Conservation (phyloP, 2,888 invertebrate genomes). For the Apotomis capreana region DNA sequence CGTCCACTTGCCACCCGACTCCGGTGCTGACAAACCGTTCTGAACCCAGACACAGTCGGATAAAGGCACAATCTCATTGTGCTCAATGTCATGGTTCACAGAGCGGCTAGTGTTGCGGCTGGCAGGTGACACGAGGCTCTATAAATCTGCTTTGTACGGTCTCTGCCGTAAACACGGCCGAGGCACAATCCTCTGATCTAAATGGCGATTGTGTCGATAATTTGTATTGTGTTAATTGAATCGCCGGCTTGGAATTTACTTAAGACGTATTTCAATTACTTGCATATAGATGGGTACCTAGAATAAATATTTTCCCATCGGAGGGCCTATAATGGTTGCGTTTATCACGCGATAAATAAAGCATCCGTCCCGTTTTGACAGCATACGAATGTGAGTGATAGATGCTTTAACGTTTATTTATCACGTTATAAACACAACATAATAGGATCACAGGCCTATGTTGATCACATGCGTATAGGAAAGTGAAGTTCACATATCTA, state of each 20-base stretch:
- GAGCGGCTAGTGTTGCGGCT: conserved; percentile 70
- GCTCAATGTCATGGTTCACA: conserved; percentile 53
- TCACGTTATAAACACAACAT: not conserved
- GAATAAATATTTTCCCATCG: not conserved
- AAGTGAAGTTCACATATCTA: not conserved
- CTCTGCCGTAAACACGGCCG: conserved; percentile 65
- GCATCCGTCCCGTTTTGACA: too few relatives aligned
- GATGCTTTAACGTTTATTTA: too few relatives aligned
- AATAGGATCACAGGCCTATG: too few relatives aligned
- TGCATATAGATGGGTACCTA: not conserved
- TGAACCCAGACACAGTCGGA: conserved; percentile 49
- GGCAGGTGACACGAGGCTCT: conserved; percentile 75
- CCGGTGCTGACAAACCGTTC: conserved; percentile 44
- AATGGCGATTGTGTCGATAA: conserved; percentile 64
- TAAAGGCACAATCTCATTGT: conserved; percentile 52
- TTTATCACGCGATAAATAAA: not conserved
- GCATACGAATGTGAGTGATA: too few relatives aligned
- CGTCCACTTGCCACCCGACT: conserved; percentile 60
- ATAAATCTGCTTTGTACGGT: conserved; percentile 69
- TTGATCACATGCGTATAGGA: not conserved
- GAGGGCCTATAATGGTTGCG: not conserved
- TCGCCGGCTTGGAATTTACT: conserved; percentile 29
- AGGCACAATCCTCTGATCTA: conserved; percentile 66
- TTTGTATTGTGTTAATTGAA: conserved; percentile 60
- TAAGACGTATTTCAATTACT: conserved; percentile 26